These are phyloP conservation scores for Amphipoea oculea DNA, from an alignment of 2,888 invertebrate species.

Conservation along the genomic window DNA sequence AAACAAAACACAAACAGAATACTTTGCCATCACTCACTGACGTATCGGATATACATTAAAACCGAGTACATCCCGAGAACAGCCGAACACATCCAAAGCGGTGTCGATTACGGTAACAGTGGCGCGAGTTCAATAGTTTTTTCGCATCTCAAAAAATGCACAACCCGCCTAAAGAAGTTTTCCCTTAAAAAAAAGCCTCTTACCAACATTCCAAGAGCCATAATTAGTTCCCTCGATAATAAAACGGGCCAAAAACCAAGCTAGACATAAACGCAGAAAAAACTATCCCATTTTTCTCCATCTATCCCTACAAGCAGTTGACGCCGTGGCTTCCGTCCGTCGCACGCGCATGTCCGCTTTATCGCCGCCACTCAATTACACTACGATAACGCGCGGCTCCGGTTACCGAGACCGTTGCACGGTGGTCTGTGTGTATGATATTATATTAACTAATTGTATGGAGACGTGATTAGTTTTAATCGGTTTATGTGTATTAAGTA, in stretches of 20 bases:
- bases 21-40: no score
- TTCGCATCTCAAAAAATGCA: no score
- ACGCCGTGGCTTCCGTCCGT: slow-evolving; percentile 66
- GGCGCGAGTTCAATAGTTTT: no score
- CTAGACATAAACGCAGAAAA: neutral
- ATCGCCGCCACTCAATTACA: slow-evolving; percentile 70
- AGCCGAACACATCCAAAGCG: no score
- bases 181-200: neutral
- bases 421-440: slow-evolving; percentile 59
- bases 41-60: no score
- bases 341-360: slow-evolving; percentile 59
- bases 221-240: neutral
- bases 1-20: no score
- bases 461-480: slow-evolving; percentile 33
- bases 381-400: slow-evolving; percentile 64
- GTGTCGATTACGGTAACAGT: no score
- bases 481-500: neutral
- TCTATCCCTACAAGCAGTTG: slow-evolving; percentile 58
- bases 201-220: neutral
- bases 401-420: slow-evolving; percentile 57
- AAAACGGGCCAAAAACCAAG: neutral
- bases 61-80: no score
- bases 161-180: no score
- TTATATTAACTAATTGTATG: slow-evolving; percentile 52
- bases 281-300: slow-evolving; percentile 29